These are phyloP conservation scores for Odocoileus hemionus DNA, from an alignment of 2,113 vertebrate genomes.

Conservation along the genomic window DNA sequence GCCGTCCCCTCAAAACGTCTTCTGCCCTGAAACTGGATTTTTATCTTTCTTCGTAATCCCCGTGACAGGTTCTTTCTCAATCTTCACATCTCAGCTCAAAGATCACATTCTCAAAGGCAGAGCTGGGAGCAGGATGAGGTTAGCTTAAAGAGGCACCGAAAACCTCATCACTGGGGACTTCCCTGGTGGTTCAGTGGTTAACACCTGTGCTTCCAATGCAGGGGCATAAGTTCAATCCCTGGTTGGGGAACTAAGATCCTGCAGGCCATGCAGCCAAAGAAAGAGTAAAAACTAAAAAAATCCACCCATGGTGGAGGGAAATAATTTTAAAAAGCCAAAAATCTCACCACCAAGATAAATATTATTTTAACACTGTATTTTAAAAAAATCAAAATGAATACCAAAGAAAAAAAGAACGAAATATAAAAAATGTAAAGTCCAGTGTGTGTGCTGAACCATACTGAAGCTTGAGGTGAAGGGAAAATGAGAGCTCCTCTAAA, in stretches of 20 bases:
- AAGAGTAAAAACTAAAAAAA: not conserved
- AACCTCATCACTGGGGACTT: not conserved
- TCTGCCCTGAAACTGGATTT: not conserved
- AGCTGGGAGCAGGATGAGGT: not conserved
- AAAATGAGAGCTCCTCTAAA: not conserved
- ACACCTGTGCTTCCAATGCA: not conserved
- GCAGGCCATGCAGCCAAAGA: not conserved
- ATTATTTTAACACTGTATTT: not conserved
- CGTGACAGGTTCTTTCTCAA: not conserved
- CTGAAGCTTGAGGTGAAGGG: not conserved
- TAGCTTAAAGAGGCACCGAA: not conserved
- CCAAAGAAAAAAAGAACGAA: not conserved
- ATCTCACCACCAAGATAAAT: not conserved
- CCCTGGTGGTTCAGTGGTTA: not conserved
- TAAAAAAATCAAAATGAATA: not conserved
- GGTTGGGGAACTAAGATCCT: not conserved
- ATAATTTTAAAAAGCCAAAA: not conserved
- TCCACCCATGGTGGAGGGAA: not conserved
- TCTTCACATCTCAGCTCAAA: not conserved
- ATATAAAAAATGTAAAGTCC: not conserved
- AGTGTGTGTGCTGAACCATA: not conserved
- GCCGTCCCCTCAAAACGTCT: not conserved
- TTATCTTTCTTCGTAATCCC: not conserved
- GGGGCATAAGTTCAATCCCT: not conserved
- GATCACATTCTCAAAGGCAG: not conserved